phyloP scores from a whole-genome alignment of 2,888 invertebrate species.

The Pilophorus perplexus region DNA sequence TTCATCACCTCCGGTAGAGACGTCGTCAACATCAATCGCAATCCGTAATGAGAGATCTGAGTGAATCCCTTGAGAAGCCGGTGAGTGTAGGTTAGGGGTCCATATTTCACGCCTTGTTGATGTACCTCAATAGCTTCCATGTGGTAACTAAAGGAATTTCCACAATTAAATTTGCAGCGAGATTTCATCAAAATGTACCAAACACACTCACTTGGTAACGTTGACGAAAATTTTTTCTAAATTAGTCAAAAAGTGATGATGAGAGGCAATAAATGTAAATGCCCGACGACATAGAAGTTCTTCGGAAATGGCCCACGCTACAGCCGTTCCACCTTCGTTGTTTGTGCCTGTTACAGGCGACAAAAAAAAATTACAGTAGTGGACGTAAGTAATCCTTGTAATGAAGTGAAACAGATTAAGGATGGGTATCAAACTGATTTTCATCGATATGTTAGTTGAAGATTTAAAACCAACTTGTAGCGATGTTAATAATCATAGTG shows the following conservation, averaged over 20 bases:
- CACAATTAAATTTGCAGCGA: not conserved
- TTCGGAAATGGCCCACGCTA: conserved; percentile 79
- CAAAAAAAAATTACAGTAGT: too few relatives aligned
- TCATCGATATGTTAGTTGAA: too few relatives aligned
- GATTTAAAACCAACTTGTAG: too few relatives aligned
- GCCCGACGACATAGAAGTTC: conserved; percentile 61
- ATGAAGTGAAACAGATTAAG: too few relatives aligned
- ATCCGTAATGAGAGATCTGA: conserved; percentile 63
- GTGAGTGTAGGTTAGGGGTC: conserved; percentile 62
- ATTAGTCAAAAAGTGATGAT: conserved; percentile 65
- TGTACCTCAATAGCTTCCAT: conserved; percentile 53
- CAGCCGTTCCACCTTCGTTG: conserved; percentile 73
- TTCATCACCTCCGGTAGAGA: conserved; percentile 57
- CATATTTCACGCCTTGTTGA: conserved; percentile 50
- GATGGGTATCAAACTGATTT: too few relatives aligned
- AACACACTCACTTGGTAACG: conserved; percentile 63
- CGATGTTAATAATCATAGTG: too few relatives aligned
- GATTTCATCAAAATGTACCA: not conserved
- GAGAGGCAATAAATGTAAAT: conserved; percentile 70
- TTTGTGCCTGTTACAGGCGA: conserved; percentile 74
- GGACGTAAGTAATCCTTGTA: not conserved
- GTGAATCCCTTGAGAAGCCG: conserved; percentile 62
- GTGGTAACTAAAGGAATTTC: conserved; percentile 58
- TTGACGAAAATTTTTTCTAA: conserved; percentile 65
- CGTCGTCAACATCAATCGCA: conserved; percentile 62